Evolutionary conservation across 2,113 vertebrate genomes (phyloP), one percentile per base, ranked within the genome.

Genomic region (Hippoglossus stenolepis): DNA sequence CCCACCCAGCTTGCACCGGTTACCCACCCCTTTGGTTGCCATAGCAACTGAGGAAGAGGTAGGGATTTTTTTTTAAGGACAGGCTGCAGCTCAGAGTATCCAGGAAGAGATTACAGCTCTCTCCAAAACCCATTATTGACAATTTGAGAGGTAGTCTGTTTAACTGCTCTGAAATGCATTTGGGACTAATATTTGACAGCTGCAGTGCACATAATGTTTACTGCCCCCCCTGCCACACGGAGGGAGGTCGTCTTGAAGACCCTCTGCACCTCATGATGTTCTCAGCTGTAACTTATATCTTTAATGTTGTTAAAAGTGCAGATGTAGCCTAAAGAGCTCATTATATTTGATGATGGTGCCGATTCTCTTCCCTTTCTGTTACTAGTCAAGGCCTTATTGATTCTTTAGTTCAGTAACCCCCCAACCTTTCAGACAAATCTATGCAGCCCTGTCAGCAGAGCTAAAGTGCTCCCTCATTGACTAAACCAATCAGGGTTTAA

Each of bases 11-110:
- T 56, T 66, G 68, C 85, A 69, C 64, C 49, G 20, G 79, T 87
- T 70, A 86, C 74, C 89, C 80, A 73, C 79, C 11, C 4, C 79
- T 77, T 75, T 4, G 79, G 90, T 93, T 85, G n/a, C 90, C 86
- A 90, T 93, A 76, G 91, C 90, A 93, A 93, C 92, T 82, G 85
- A 80, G 70, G 77, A 78, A 80, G 85, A 88, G 83, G 81, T 63
- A 80, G 81, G 70, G 85, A 66, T 84, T 85, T 87, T 87, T 84
- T 86, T 85, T 60, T 62, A 85, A 82, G 77, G 61, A 72, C 71
- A 65, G 61, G 4, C 85, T 73, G 77, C 40, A 69, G 78, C 79
- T 73, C 40, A 21, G 75, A 63, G 40, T 85, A n/a, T 70, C 80
- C 60, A 66, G 40, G 77, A 73, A 70, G 67, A 87, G 77, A 85